Base-by-base conservation (phyloP, 2,797 vertebrate species). In the Limosa lapponica region DNA sequence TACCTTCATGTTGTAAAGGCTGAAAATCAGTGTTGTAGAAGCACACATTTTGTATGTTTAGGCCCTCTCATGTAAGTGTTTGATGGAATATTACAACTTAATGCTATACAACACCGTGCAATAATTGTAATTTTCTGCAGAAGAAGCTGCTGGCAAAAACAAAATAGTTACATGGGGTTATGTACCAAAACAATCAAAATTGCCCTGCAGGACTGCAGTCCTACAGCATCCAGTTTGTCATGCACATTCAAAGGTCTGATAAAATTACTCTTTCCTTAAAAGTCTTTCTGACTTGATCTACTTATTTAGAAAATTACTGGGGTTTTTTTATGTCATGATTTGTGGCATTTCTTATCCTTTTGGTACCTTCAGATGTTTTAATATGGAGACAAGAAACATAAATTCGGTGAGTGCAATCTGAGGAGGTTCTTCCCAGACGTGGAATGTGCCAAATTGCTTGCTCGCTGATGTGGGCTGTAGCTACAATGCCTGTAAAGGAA, bases 401-500 rank as follows among this genome's bases (percentile, higher is more conserved):
- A 44, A 88, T 75, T 58, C 75, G 86, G 87, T 16, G 7, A 37
- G 62, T 5, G 13, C 44, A 52, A 4, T 41, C 43, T 48, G 79
- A 88, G 69, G 87, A 59, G 91, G 54, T 75, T 58, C 78, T 93
- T 79, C 82, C 72, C 91, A 77, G 96, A 57, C 82, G 0, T 2
- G 62, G 82, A 75, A 70, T 80, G 81, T 94, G 91, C 93, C 87
- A 57, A 79, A 80, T 8, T 22, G 57, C 37, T 87, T 58, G 55
- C 66, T 80, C 32, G 13, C 36, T 57, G 88, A 23, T 3, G 95
- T 96, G 94, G 96, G 96, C 80, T 89, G 96, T 62, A 92, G 86
- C 70, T 30, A 52, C 88, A 95, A 52, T 90, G 87, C 32, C 65
- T 86, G 79, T 30, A 55, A 41, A 79, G 77, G 93, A 94, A 67